phyloP scores from a whole-genome alignment of 2,797 vertebrate species.

The Phyllotis vaccarum region DNA sequence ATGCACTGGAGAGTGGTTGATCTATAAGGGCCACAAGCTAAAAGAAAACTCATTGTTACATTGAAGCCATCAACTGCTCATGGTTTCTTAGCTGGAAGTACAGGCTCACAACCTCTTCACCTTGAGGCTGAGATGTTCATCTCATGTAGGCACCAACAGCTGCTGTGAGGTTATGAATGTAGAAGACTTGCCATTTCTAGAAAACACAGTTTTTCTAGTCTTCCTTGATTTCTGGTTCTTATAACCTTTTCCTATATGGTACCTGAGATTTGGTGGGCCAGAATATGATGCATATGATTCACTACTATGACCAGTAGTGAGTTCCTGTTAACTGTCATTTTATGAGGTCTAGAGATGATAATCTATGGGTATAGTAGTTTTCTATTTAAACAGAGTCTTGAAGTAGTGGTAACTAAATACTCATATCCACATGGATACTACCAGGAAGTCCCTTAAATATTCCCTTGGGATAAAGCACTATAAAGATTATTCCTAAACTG shows the following conservation, averaged over 20 bases:
- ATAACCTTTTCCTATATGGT: too few species aligned
- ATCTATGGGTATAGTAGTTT: neutral
- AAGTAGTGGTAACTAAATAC: neutral
- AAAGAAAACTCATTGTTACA: neutral
- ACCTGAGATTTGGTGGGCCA: neutral
- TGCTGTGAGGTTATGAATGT: neutral
- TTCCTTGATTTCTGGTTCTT: neutral
- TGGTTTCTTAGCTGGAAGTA: neutral
- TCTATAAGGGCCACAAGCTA: neutral
- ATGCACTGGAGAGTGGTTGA: neutral
- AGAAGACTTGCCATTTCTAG: neutral
- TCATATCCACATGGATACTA: neutral
- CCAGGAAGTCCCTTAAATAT: neutral
- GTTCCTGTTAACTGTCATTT: neutral
- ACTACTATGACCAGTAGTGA: neutral
- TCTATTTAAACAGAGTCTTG: neutral
- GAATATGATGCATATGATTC: neutral
- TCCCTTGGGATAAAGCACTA: conserved; percentile 2
- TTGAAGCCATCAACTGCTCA: neutral
- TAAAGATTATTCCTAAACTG: conserved; percentile 16
- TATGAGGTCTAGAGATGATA: neutral
- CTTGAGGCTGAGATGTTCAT: neutral
- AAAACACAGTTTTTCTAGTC: neutral
- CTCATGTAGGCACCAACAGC: neutral
- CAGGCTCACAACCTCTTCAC: neutral